Percentiles rank a stretch among this genome's conserved stretches.
These are phyloP conservation scores for Homalodisca vitripennis DNA, from an alignment of 1,140 invertebrate species.

Conservation along the genomic window DNA sequence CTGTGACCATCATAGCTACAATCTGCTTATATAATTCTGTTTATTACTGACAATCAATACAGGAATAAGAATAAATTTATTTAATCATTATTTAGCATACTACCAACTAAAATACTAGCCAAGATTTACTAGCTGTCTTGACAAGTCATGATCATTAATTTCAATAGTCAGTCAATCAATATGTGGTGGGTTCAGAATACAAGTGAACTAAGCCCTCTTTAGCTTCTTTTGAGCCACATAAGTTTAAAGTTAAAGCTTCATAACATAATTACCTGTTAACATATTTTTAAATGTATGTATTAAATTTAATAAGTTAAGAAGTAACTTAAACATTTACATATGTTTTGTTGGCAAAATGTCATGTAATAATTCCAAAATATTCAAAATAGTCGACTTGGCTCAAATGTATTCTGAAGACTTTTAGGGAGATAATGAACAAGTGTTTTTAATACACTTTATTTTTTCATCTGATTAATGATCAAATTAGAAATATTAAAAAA, in stretches of 20 bases:
- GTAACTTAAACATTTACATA: no score
- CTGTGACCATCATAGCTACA: no score
- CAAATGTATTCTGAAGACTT: constrained; percentile 13
- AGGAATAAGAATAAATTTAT: no score
- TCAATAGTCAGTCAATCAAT: no score
- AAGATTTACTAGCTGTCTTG: no score
- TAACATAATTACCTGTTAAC: neutral
- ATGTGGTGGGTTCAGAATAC: constrained; percentile 14
- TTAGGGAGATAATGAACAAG: neutral
- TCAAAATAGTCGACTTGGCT: constrained; percentile 15
- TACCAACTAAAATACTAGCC: no score
- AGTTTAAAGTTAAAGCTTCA: constrained; percentile 19
- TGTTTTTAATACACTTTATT: neutral
- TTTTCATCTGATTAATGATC: neutral
- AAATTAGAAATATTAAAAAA: neutral
- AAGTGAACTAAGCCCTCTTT: constrained; percentile 17
- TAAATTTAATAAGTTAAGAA: neutral
- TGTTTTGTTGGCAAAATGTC: neutral
- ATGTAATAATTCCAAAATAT: neutral
- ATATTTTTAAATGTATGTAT: neutral
- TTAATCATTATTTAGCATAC: no score
- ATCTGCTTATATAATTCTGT: no score
- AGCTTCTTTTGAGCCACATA: neutral
- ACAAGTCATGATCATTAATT: no score
- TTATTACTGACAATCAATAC: no score